Base-by-base conservation (phyloP, 92 coral and sea anemone species). In the Siderastrea radians region DNA sequence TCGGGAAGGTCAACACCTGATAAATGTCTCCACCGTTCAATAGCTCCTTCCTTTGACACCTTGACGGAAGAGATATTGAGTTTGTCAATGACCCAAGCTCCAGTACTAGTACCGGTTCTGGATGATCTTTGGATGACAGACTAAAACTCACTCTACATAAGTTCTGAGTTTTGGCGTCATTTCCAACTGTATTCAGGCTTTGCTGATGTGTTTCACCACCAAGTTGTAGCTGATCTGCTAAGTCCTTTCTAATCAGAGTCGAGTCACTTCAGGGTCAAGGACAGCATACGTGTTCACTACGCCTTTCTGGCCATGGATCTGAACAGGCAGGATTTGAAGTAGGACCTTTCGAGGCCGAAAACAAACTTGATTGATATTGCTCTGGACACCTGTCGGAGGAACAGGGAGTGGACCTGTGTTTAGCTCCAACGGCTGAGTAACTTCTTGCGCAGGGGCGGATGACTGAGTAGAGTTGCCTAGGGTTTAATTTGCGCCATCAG, bases 81-180 rank as follows among this genome's bases (percentile, higher is more conserved):
- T 26, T 26, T 26, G 38, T 26, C 73, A 44, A 82, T 83, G 49
- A 82, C 84, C 87, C 92, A 89, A 1, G 88, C 88, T 67, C 77
- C 88, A 15, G 26, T 13, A 88, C 68, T 3, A 9, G 4, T 1
- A 88, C 68, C 8, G 82, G 87, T 8, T 81, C 26, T n/a, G 83
- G 88, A 47, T 88, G 82, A 13, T 57, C 87, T 69, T 82, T 78
- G 51, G 81, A 81, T 68, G 84, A 72, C 49, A 88, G 49, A 59
- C 68, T 47, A 46, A 88, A 75, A n/a, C 68, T 61, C 6, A 88
- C 88, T 54, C 79, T 51, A 57, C 17, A 7, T 15, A 75, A 46
- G 65, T 74, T 68, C 44, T 72, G 58, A 3, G 79, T 58, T 15
- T 44, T 72, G 52, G 84, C 66, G 57, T 75, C 84, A 51, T 15